These are phyloP conservation scores for Beroe forskalii DNA, from an alignment of 37 sponge, comb jelly and placozoan genomes.

Conservation along the genomic window DNA sequence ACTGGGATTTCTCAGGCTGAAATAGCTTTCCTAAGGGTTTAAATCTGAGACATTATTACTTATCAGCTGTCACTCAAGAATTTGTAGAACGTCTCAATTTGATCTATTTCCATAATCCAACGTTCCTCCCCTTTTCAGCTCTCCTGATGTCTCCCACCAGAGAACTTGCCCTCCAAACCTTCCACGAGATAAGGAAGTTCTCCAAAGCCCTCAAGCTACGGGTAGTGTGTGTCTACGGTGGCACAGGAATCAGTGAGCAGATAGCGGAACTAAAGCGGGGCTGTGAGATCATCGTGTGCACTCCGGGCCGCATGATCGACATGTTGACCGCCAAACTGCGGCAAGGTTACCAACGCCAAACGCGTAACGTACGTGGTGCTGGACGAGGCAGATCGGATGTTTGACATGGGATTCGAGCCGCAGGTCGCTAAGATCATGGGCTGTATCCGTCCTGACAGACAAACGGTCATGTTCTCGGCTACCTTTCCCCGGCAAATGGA, in stretches of 20 bases:
- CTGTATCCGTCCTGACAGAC: constrained; percentile 88
- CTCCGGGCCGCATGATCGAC: constrained; percentile 99
- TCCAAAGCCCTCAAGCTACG: constrained; percentile 80
- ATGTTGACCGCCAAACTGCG: constrained; percentile 95
- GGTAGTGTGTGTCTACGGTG: constrained; percentile 95
- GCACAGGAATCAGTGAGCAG: constrained; percentile 98
- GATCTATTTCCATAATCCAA: no score
- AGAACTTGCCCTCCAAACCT: constrained; percentile 95
- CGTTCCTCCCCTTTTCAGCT: no score
- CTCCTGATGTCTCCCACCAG: constrained; percentile 89
- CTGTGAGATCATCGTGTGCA: constrained; percentile 95
- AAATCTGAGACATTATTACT: no score
- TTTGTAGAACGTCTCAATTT: no score
- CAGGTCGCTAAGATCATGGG: constrained; percentile 82
- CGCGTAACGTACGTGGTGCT: constrained; percentile 92
- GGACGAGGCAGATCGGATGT: constrained; percentile 99
- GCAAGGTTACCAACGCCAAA: constrained; percentile 89
- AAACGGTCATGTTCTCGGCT: constrained; percentile 98
- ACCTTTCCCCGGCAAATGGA: constrained; percentile 99
- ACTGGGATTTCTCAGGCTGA: no score
- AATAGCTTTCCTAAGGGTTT: no score
- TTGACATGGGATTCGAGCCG: constrained; percentile 99
- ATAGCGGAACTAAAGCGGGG: constrained; percentile 96
- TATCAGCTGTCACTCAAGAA: no score
- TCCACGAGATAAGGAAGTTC: constrained; percentile 87